phyloP scores from a whole-genome alignment of 1,140 invertebrate genomes.

The Acromyrmex charruanus region DNA sequence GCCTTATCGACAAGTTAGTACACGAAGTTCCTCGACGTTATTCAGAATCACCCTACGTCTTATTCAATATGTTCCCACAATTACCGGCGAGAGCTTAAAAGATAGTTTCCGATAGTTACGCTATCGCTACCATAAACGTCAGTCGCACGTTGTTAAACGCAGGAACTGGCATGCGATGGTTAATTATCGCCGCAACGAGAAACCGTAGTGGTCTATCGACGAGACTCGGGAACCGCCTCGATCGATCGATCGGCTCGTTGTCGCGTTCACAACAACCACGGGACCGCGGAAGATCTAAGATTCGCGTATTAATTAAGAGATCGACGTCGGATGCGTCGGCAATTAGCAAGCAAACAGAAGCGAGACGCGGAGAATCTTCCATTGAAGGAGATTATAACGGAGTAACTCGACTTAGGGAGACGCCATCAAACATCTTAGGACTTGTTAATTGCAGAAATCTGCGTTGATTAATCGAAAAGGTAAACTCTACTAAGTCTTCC shows the following conservation, averaged over 20 bases:
- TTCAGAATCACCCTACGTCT: not conserved
- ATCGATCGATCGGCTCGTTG: conserved; percentile 63
- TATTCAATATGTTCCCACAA: conserved; percentile 33
- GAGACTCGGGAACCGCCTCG: conserved; percentile 15
- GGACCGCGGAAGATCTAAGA: conserved; percentile 56
- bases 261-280: conserved; percentile 31
- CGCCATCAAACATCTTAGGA: conserved; percentile 34
- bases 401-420: conserved; percentile 54
- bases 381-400: conserved; percentile 72
- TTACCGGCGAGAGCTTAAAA: conserved; percentile 30
- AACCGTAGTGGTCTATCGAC: conserved; percentile 56
- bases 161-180: conserved; percentile 55
- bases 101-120: conserved; percentile 40
- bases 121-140: conserved; percentile 48
- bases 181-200: conserved; percentile 70
- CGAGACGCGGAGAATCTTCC: conserved; percentile 60
- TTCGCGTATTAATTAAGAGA: conserved; percentile 75
- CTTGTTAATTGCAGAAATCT: conserved; percentile 63
- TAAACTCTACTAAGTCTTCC: not conserved
- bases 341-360: conserved; percentile 72
- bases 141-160: conserved; percentile 52
- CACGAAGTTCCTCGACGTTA: not conserved
- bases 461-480: conserved; percentile 45
- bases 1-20: not conserved
- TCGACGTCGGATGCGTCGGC: conserved; percentile 70